Evolutionary conservation across 2,888 invertebrate species (phyloP), one percentile per base, ranked within the genome.

Genomic region (Habroteleia sp.): DNA sequence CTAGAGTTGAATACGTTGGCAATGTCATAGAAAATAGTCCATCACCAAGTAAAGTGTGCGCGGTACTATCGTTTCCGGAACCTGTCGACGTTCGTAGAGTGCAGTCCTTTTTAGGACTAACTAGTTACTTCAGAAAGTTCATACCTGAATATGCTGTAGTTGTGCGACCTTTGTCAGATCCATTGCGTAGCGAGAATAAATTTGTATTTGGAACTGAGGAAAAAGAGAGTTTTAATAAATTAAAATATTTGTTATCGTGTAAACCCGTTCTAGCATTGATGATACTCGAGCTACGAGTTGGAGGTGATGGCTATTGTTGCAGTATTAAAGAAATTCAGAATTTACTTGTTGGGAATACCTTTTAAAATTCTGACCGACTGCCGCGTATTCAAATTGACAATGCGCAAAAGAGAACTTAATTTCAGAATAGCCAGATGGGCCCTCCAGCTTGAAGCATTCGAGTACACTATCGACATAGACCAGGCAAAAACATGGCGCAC

Each of bases 1-100:
- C 29, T 1, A 29, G 17, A 10, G 46, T 46, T 0, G 46, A 46
- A 7, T 46, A 20, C 10, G 5, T 46, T 13, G 46, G 46, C 2
- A 46, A 31, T 8, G 29, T 46, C 1, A 31, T 46, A 13, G 31
- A 46, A 17, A 31, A 31, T 6, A 29, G 46, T 17, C 31, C 31
- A 46, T 46, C 46, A 10, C 46, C 46, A 7, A 25, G 7, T 17
- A 46, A 46, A 17, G 7, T 20, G 8, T 10, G 13, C n/a, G 46
- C 46, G 1, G 31, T 46, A 29, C 10, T 27, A 8, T n/a, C 14
- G 6, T 44, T 44, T n/a, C 8, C 35, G 10, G 35, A 35, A 35
- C 35, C 35, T 6, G 16, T 16, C 16, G 10, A 35, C 7, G 35
- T 35, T 7, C n/a, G 10, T 8, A 14, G 14, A 6, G 35, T 35